A percentile compares a stretch with the other conserved stretches of the same genome.
Evolutionary conservation across 2,888 invertebrate genomes (phyloP).

Genomic region (Drosophila quinaria): DNA sequence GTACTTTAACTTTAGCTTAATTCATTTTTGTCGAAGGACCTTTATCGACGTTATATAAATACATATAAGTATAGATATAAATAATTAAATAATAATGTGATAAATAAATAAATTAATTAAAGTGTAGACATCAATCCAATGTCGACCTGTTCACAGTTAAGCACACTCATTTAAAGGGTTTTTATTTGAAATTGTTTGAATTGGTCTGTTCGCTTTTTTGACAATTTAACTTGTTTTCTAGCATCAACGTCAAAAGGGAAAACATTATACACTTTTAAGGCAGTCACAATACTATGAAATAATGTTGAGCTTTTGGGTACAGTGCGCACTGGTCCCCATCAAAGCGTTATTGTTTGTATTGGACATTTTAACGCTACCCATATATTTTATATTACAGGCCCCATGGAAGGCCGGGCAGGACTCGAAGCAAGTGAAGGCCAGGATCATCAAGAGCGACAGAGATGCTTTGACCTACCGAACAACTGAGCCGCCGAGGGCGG

Average conservation of each 20-base stretch:
- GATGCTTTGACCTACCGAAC: slow-evolving; percentile 10
- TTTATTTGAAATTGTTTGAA: neutral
- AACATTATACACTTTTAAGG: neutral
- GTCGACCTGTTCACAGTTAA: too few relatives aligned
- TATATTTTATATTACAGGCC: slow-evolving; percentile 93
- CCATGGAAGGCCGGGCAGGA: slow-evolving; percentile 93
- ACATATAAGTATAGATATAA: too few relatives aligned
- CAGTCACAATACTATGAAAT: slow-evolving; percentile 3
- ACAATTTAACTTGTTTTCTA: neutral
- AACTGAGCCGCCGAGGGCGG: slow-evolving; percentile 8
- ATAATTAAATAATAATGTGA: too few relatives aligned
- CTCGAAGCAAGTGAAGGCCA: slow-evolving; percentile 91
- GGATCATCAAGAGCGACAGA: slow-evolving; percentile 1
- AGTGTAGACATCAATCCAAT: too few relatives aligned
- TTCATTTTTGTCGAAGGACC: too few relatives aligned
- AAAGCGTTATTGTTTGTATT: slow-evolving; percentile 93
- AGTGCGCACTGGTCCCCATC: slow-evolving; percentile 90
- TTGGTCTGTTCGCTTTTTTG: neutral
- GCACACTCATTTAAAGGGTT: too few relatives aligned
- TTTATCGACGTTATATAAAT: too few relatives aligned
- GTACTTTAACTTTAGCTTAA: too few relatives aligned
- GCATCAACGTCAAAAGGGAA: neutral
- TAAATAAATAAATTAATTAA: too few relatives aligned
- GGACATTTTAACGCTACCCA: slow-evolving; percentile 95
- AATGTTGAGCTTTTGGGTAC: slow-evolving; percentile 87